Evolutionary conservation across 2,113 vertebrate species (phyloP).

Genomic region (Condylura cristata): DNA sequence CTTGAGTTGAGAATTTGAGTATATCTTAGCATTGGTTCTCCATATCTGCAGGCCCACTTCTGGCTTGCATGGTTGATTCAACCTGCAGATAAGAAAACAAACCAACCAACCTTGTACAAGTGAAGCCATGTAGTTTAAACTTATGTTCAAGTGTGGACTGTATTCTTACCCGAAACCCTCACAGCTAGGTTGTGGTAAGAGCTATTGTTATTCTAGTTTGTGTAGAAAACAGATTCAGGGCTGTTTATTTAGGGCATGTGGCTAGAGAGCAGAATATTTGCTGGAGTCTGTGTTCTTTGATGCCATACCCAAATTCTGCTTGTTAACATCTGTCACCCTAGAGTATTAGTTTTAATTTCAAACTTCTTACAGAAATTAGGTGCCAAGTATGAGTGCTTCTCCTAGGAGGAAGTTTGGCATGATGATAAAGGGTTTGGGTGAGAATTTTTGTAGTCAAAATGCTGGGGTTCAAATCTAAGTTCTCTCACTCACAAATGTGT

Average conservation of each 20-base stretch:
- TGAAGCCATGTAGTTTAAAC: too few relatives aligned
- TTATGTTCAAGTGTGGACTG: not conserved
- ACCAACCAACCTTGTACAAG: too few relatives aligned
- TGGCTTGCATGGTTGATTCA: too few relatives aligned
- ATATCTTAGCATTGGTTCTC: too few relatives aligned
- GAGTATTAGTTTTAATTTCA: not conserved
- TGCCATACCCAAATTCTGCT: not conserved
- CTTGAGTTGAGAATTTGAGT: too few relatives aligned
- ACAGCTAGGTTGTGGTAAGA: not conserved
- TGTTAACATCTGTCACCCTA: not conserved
- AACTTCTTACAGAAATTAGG: not conserved
- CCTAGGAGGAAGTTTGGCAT: not conserved
- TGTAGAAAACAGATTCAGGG: not conserved
- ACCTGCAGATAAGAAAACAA: too few relatives aligned
- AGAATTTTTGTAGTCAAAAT: not conserved
- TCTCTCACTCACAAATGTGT: not conserved
- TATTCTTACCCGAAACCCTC: not conserved
- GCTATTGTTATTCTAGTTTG: not conserved
- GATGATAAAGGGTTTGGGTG: not conserved
- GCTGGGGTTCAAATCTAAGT: not conserved
- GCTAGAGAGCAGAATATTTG: not conserved
- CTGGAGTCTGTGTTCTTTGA: not conserved
- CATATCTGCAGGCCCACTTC: too few relatives aligned
- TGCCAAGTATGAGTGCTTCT: not conserved
- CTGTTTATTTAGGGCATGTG: not conserved